Evolutionary conservation across 2,113 vertebrate genomes (phyloP).

Genomic region (Ceyx margarethae): DNA sequence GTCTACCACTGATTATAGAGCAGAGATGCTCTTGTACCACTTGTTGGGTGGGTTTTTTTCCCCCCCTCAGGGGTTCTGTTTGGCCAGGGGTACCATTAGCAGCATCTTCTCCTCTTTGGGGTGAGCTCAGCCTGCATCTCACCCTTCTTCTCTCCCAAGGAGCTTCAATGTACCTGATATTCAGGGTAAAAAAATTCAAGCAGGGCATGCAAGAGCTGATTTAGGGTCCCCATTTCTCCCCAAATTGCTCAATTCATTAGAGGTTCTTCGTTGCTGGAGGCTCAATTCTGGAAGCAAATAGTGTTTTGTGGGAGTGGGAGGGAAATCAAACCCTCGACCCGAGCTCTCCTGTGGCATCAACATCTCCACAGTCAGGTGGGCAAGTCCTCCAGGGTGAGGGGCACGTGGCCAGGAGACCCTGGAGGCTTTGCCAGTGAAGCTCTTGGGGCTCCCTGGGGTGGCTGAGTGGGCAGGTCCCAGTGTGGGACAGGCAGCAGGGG

Average conservation of each 20-base stretch:
- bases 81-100: constrained; percentile 15
- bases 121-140: neutral
- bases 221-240: neutral
- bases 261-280: neutral
- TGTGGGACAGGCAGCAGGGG: accelerated
- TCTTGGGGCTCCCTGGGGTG: neutral
- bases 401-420: neutral
- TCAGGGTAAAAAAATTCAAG: neutral
- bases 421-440: neutral
- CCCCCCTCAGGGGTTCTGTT: constrained; percentile 14
- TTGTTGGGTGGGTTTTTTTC: neutral
- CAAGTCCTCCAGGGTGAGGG: neutral
- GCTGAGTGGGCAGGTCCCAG: accelerated
- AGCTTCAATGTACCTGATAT: neutral
- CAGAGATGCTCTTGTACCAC: neutral
- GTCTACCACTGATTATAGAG: neutral
- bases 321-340: neutral
- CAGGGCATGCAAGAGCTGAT: constrained; percentile 11
- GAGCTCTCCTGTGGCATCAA: neutral
- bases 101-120: constrained; percentile 32
- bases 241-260: constrained; percentile 10
- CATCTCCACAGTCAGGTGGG: neutral
- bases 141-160: neutral
- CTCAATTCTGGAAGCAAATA: neutral
- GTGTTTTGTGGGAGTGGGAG: neutral